These are phyloP conservation scores for Opisthocomus hoazin DNA, from an alignment of 2,113 vertebrate genomes.

Conservation along the genomic window DNA sequence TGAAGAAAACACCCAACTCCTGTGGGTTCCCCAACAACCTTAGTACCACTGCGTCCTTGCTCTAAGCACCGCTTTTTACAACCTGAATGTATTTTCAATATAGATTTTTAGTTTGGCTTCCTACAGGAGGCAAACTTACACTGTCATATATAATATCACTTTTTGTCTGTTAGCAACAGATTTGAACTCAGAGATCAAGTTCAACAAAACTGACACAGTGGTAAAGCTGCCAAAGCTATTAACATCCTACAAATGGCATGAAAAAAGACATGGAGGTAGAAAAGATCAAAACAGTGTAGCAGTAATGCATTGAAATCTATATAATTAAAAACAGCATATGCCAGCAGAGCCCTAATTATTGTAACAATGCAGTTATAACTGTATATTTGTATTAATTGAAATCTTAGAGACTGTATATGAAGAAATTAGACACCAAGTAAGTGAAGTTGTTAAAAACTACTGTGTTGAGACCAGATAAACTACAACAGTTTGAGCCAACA, in stretches of 20 bases:
- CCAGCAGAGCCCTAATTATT: not conserved
- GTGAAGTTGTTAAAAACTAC: not conserved
- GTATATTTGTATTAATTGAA: not conserved
- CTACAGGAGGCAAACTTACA: not conserved
- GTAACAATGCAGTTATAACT: not conserved
- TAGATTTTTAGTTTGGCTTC: not conserved
- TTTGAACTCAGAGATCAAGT: not conserved
- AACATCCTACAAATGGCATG: not conserved
- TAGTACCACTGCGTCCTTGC: not conserved
- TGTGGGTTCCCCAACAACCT: not conserved
- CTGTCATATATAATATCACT: not conserved
- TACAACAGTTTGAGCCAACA: not conserved
- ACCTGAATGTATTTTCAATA: not conserved
- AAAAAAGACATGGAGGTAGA: not conserved
- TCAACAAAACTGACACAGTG: not conserved
- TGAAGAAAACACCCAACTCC: not conserved
- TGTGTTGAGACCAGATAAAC: rapidly evolving
- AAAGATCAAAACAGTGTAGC: not conserved
- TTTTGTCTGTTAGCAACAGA: not conserved
- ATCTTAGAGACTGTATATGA: not conserved
- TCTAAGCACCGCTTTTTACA: not conserved
- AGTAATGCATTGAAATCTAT: not conserved
- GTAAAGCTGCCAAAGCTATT: not conserved
- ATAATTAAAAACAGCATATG: not conserved
- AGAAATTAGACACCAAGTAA: not conserved